phyloP scores from a whole-genome alignment of 2,113 vertebrate genomes.

The Suncus etruscus region DNA sequence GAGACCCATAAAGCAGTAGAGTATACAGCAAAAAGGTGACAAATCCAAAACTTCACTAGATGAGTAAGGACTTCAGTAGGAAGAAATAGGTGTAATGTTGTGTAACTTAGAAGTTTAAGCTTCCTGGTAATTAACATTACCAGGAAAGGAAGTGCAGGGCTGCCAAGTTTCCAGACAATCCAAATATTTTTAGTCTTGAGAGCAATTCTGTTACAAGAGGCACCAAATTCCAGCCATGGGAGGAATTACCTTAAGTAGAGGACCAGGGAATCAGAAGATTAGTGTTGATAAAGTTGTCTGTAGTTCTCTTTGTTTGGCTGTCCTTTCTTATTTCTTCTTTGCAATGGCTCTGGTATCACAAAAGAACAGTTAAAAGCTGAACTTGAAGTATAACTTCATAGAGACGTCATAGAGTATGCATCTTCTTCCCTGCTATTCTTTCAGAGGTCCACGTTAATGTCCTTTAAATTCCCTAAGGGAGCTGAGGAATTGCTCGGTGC shows the following conservation, averaged over 20 bases:
- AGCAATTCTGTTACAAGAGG: background rate
- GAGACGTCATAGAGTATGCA: background rate
- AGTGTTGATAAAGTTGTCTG: constrained; percentile 7
- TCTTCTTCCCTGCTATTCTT: constrained; percentile 1
- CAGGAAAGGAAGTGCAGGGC: constrained; percentile 52
- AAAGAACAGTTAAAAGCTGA: constrained; percentile 7
- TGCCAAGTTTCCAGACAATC: constrained; percentile 59
- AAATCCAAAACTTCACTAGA: background rate
- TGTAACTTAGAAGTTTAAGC: constrained; percentile 16
- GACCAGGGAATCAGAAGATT: background rate
- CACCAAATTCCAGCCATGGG: background rate
- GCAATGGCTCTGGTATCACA: constrained; percentile 45
- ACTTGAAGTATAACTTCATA: constrained; percentile 41
- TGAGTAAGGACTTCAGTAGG: background rate
- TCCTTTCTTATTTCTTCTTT: constrained; percentile 48
- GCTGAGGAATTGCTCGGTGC: no score
- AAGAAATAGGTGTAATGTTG: background rate
- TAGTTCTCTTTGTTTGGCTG: background rate
- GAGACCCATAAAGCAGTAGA: background rate
- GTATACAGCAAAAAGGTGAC: background rate
- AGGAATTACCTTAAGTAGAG: background rate
- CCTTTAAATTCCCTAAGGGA: constrained; percentile 6
- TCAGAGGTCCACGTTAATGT: constrained; percentile 13
- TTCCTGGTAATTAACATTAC: constrained; percentile 22
- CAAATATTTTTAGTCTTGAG: constrained; percentile 68